phyloP scores from a whole-genome alignment of 2,797 vertebrate genomes.

The Apodemus agrarius region DNA sequence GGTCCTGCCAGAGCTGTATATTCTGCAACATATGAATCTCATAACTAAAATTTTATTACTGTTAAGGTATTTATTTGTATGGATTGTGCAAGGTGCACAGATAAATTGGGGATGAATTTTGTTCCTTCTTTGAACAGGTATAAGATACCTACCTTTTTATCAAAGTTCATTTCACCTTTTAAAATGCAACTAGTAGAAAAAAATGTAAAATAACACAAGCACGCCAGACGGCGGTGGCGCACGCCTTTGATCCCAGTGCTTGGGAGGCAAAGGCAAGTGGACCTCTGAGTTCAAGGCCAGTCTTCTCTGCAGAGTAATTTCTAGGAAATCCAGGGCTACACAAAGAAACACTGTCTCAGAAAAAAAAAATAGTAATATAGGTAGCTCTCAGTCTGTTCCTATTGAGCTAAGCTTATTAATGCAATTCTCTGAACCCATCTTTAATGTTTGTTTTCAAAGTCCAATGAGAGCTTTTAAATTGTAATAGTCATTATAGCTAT shows the following conservation, averaged over 20 bases:
- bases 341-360: not conserved
- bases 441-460: conserved; percentile 61
- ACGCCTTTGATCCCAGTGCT: not conserved
- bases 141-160: not conserved
- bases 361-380: not conserved
- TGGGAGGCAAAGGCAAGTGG: not conserved
- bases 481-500: conserved; percentile 30
- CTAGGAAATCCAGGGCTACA: not conserved
- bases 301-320: not conserved
- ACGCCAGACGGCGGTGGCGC: not conserved
- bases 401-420: not conserved
- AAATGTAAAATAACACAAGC: not conserved
- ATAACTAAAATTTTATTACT: not conserved
- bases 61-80: not conserved
- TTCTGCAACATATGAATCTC: not conserved
- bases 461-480: conserved; percentile 34
- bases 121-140: not conserved
- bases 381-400: conserved; percentile 48
- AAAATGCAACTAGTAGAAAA: conserved; percentile 11
- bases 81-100: not conserved
- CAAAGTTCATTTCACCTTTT: not conserved
- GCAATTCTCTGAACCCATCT: conserved; percentile 7
- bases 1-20: not conserved
- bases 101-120: not conserved
- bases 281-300: not conserved